Percentiles rank a stretch among this genome's conserved stretches.
These are phyloP conservation scores for Lochmaea crataegi DNA, from an alignment of 2,888 invertebrate genomes.

Conservation along the genomic window DNA sequence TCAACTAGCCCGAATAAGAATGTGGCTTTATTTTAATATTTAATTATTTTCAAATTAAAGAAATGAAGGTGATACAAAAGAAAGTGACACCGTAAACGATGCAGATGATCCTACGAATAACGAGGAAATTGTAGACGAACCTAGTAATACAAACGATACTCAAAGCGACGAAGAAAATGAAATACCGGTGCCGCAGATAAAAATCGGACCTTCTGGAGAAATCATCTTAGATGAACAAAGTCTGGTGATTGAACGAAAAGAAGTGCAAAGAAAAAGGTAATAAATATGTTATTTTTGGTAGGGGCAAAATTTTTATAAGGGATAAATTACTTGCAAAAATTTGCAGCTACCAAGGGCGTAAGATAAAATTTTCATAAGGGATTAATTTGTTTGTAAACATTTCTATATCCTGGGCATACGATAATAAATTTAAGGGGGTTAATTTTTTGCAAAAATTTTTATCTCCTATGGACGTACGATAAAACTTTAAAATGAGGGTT, in stretches of 20 bases:
- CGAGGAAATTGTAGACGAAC: conserved; percentile 20
- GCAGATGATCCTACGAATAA: conserved; percentile 18
- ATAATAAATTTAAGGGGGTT: no score
- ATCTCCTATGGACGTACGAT: no score
- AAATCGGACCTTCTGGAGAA: conserved; percentile 86
- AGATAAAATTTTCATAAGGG: no score
- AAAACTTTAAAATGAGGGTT: no score
- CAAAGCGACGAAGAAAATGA: conserved; percentile 59
- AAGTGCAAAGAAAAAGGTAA: conserved; percentile 69
- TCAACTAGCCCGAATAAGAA: no score
- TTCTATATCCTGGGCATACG: no score
- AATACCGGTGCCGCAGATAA: conserved; percentile 84
- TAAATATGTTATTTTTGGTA: background rate
- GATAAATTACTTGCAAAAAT: no score
- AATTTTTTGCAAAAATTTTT: no score
- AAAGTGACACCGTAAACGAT: conserved; percentile 5
- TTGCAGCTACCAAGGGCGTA: no score
- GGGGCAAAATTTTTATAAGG: no score
- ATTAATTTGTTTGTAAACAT: no score
- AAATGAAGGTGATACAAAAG: background rate
- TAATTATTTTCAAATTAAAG: conserved; percentile 6
- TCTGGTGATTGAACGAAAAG: conserved; percentile 81
- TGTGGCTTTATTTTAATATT: background rate
- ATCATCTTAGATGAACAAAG: conserved; percentile 88
- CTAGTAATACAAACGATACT: conserved; percentile 19